Base-by-base conservation (phyloP, 2,113 vertebrate genomes). In the Esox niger region DNA sequence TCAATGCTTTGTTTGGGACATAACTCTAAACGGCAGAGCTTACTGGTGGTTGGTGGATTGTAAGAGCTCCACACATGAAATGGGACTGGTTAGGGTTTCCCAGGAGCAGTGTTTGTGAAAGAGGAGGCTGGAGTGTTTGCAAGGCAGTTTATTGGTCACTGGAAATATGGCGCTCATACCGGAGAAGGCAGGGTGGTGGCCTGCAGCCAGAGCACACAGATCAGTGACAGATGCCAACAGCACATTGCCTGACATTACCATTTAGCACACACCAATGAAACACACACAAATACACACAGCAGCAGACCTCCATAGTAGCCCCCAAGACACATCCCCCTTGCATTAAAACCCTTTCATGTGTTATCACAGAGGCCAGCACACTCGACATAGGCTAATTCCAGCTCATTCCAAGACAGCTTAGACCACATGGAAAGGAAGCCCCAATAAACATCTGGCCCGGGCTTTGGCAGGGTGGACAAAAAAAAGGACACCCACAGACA, bases 361-460 rank as follows among this genome's bases (percentile, higher is more conserved):
- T 62, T 68, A 73, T 76, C 74, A 57, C 7, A 60, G 25, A 26
- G 25, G 21, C 30, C 30, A 57, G 63, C 30, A n/a, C 2, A 4
- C 27, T 29, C 62, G 58, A 65, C 64, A 68, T 20, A 35, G 52
- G 60, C 67, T 73, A 64, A 76, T 68, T 80, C 75, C 30, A 67
- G 66, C 31, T 72, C 69, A 72, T 70, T 78, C 75, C 62, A 71
- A 57, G 10, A 43, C 1, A 10, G 47, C 35, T 52, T 33, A 21
- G 26, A 30, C 59, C 25, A 32, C 59, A 62, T 58, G 55, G 27
- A 26, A 11, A 11, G 21, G 35, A 25, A 35, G 25, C 33, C 61
- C 35, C 13, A 10, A 20, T n/a, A 70, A 62, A 75, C 79, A 81
- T 81, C 79, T 73, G 75, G 79, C 69, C 30, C 62, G 59, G 58